These are phyloP conservation scores for Pachymerium ferrugineum DNA, from an alignment of 2,888 invertebrate genomes.

Conservation along the genomic window DNA sequence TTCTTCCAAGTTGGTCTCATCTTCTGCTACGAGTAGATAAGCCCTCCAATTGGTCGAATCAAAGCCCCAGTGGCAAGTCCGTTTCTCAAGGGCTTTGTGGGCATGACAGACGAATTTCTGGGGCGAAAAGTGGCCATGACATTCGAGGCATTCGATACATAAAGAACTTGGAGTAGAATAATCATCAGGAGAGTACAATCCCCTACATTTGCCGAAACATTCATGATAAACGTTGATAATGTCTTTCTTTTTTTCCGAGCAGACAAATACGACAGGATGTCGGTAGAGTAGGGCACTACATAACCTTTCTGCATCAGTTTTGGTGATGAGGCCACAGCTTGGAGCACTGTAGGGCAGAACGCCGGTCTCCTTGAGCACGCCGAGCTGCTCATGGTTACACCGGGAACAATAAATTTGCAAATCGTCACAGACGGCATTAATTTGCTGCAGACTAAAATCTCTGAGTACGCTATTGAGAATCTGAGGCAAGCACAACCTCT, in stretches of 20 bases:
- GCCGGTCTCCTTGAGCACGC: constrained; percentile 78
- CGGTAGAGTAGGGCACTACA: constrained; percentile 81
- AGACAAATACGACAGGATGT: background rate
- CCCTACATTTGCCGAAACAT: constrained; percentile 93
- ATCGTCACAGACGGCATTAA: constrained; percentile 85
- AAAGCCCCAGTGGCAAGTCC: constrained; percentile 98
- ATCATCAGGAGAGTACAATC: constrained; percentile 75
- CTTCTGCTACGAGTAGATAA: constrained; percentile 78
- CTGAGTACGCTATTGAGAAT: constrained; percentile 82
- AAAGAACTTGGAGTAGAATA: constrained; percentile 66
- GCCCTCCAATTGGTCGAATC: constrained; percentile 92
- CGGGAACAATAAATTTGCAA: constrained; percentile 91
- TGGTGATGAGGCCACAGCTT: constrained; percentile 92
- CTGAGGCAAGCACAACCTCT: constrained; percentile 90
- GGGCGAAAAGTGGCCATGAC: constrained; percentile 73
- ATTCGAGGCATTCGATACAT: constrained; percentile 72
- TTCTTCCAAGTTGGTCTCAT: constrained; percentile 49
- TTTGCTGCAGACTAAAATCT: constrained; percentile 82
- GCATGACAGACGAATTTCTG: constrained; percentile 76
- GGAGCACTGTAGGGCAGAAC: constrained; percentile 79
- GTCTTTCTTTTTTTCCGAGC: background rate
- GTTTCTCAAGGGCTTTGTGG: constrained; percentile 76
- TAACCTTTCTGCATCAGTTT: constrained; percentile 93
- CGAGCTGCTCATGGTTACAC: constrained; percentile 86
- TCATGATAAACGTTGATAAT: constrained; percentile 76